Evolutionary conservation across 1,140 invertebrate genomes (phyloP).

Genomic region (Limonius californicus): DNA sequence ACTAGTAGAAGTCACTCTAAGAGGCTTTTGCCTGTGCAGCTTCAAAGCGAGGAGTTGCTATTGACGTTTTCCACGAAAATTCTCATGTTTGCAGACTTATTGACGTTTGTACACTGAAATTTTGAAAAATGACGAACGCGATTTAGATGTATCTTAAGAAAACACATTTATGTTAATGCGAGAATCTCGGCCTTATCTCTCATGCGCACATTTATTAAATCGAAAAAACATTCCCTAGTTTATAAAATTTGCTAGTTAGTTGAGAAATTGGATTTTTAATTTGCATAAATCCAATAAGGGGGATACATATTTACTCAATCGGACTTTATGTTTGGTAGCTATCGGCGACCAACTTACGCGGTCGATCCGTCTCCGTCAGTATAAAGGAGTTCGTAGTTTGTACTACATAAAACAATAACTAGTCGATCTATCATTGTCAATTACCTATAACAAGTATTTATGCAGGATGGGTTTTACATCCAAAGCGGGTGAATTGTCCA

Average conservation of each 20-base stretch:
- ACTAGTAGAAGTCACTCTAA: too few relatives aligned
- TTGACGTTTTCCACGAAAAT: too few relatives aligned
- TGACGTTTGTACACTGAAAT: too few relatives aligned
- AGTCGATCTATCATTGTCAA: conserved; percentile 37
- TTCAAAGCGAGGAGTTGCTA: too few relatives aligned
- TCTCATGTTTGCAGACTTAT: too few relatives aligned
- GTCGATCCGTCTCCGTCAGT: conserved; percentile 30
- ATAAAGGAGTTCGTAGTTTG: conserved; percentile 35
- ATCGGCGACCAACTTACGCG: conserved; percentile 14
- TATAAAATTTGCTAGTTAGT: not conserved
- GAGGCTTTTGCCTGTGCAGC: too few relatives aligned
- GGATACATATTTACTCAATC: conserved; percentile 21
- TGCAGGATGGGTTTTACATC: conserved; percentile 34
- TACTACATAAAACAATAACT: conserved; percentile 36
- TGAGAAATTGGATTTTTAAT: conserved; percentile 18
- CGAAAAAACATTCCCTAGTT: not conserved
- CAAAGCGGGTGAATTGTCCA: conserved; percentile 33
- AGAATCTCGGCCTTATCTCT: not conserved
- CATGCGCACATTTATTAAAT: not conserved
- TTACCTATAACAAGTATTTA: conserved; percentile 38
- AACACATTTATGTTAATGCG: not conserved
- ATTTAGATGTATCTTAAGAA: too few relatives aligned
- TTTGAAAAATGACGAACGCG: too few relatives aligned
- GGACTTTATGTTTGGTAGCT: conserved; percentile 23
- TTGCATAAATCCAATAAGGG: conserved; percentile 24